Conservation (phyloP, 2,888 invertebrate species). For the Chouioia cunea region DNA sequence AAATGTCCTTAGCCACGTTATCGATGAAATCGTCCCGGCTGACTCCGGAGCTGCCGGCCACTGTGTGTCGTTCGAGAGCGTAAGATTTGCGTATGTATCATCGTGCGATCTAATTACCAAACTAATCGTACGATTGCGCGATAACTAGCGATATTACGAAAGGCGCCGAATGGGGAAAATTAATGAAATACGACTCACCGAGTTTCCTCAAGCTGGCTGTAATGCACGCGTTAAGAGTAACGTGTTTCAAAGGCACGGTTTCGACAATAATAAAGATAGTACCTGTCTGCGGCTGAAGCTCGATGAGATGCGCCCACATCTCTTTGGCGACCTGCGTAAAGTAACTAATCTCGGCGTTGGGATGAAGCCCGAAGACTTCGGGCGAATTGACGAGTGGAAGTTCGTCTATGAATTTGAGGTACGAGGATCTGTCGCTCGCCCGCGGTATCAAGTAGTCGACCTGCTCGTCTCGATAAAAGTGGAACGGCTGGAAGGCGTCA, state of each 20-base stretch:
- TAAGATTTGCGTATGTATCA: too few species aligned
- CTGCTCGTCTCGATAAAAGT: conserved; percentile 82
- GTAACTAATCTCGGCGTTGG: conserved; percentile 96
- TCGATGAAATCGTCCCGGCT: conserved; percentile 91
- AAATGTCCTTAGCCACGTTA: conserved; percentile 81
- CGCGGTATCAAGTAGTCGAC: conserved; percentile 86
- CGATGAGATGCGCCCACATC: conserved; percentile 89
- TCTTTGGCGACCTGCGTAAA: conserved; percentile 88
- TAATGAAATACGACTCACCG: too few species aligned
- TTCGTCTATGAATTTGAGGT: conserved; percentile 80
- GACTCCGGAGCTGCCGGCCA: conserved; percentile 77
- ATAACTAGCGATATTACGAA: too few species aligned
- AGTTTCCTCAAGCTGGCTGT: too few species aligned
- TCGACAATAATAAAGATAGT: neutral
- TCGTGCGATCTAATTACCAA: too few species aligned
- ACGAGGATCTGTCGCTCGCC: conserved; percentile 76
- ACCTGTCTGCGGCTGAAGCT: conserved; percentile 92
- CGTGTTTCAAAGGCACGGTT: too few species aligned
- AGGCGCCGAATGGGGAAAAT: too few species aligned
- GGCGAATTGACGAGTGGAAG: conserved; percentile 88
- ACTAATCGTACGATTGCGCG: too few species aligned
- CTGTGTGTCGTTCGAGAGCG: too few species aligned
- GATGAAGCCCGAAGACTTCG: conserved; percentile 92
- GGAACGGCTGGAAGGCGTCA: conserved; percentile 91
- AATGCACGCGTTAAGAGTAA: too few species aligned